Conservation (phyloP, 2,888 invertebrate species). For the Eilema griseolum region DNA sequence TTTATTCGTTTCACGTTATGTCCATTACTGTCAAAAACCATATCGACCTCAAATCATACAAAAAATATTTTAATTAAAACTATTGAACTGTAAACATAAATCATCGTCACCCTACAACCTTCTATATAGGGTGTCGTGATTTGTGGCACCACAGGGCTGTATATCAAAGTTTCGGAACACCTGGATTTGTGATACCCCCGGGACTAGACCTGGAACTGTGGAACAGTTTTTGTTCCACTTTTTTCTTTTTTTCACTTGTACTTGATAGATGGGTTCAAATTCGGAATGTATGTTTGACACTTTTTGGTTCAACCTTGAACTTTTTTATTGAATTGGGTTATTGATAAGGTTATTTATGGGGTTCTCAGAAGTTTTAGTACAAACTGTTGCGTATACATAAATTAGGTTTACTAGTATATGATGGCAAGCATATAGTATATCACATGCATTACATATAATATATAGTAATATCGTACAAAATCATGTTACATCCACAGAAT, state of each 20-base stretch:
- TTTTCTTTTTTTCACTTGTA: slow-evolving; percentile 20
- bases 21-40: too few species aligned
- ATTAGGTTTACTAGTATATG: too few species aligned
- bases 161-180: slow-evolving; percentile 59
- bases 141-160: slow-evolving; percentile 57
- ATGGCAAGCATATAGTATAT: too few species aligned
- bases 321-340: not conserved
- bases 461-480: too few species aligned
- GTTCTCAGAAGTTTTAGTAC: not conserved
- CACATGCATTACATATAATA: too few species aligned
- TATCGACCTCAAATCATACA: not conserved
- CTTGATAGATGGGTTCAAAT: slow-evolving; percentile 39
- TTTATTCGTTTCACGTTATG: too few species aligned
- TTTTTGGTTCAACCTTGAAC: slow-evolving; percentile 5
- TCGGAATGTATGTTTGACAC: slow-evolving; percentile 32
- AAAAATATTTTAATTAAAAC: slow-evolving; percentile 5
- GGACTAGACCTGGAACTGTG: slow-evolving; percentile 32
- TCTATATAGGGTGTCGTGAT: slow-evolving; percentile 61
- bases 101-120: slow-evolving; percentile 40
- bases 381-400: too few species aligned
- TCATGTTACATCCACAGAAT: too few species aligned
- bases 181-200: slow-evolving; percentile 53
- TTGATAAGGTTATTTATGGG: not conserved
- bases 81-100: slow-evolving; percentile 1
- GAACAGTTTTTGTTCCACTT: slow-evolving; percentile 33